Conservation (phyloP, 2,888 invertebrate genomes). For the Dioctria rufipes region DNA sequence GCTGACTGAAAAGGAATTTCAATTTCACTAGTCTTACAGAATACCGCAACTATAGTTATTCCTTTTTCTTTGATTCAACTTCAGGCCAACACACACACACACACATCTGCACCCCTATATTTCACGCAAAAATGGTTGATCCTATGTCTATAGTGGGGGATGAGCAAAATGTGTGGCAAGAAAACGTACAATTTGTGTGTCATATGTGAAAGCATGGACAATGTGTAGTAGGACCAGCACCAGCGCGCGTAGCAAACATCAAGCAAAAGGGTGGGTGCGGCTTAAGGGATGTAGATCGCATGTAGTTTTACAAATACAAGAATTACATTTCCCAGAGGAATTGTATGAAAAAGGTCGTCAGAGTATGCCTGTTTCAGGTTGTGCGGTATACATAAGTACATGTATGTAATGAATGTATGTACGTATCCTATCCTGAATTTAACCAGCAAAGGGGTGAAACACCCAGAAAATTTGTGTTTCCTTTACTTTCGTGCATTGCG, state of each 20-base stretch:
- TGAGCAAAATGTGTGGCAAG: not conserved
- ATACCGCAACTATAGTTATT: not conserved
- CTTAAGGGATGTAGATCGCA: constrained; percentile 32
- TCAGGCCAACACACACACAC: not conserved
- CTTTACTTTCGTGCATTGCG: not conserved
- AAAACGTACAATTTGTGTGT: constrained; percentile 37
- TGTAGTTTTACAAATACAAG: constrained; percentile 6
- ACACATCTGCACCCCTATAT: constrained; percentile 17
- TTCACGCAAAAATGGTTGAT: constrained; percentile 37
- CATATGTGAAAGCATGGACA: constrained; percentile 40
- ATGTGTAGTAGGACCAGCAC: constrained; percentile 1
- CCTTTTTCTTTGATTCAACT: not conserved
- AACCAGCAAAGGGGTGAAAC: constrained; percentile 45
- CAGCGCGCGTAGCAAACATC: constrained; percentile 1
- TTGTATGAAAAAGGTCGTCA: constrained; percentile 2
- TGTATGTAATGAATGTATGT: no score
- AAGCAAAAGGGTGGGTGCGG: constrained; percentile 42
- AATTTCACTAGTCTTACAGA: not conserved
- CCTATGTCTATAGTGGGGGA: not conserved
- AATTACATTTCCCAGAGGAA: not conserved
- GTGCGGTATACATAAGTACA: not conserved
- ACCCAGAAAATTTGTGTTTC: constrained; percentile 32
- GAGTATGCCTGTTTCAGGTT: not conserved
- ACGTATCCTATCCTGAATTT: not conserved
- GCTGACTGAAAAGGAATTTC: no score